Evolutionary conservation across 2,797 vertebrate species (phyloP).

Genomic region (Halcyon leucocephala): DNA sequence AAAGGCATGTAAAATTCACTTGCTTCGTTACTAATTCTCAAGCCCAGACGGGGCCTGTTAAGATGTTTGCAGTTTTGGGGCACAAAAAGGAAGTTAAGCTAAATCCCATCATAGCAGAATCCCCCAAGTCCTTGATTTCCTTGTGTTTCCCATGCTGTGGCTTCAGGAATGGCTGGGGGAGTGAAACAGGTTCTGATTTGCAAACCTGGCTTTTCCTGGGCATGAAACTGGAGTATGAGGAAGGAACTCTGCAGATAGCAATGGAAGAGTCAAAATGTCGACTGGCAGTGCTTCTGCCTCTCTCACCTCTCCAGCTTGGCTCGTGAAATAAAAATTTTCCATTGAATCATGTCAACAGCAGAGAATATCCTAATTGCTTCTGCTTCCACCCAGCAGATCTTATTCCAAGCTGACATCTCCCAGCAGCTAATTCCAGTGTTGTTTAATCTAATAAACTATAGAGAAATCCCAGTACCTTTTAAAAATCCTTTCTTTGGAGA

Average conservation of each 20-base stretch:
- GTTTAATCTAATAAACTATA: conserved; percentile 50
- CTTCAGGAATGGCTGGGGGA: neutral
- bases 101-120: neutral
- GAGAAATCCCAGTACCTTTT: conserved; percentile 42
- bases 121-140: fast-evolving
- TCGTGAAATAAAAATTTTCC: neutral
- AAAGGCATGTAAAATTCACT: neutral
- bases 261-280: fast-evolving
- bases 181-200: neutral
- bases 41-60: neutral
- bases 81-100: neutral
- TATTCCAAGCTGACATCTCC: neutral
- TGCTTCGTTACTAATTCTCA: neutral
- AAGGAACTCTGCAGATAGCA: neutral
- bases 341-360: neutral
- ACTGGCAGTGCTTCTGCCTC: neutral
- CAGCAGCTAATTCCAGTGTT: conserved; percentile 33
- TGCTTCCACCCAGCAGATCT: conserved; percentile 4
- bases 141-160: neutral
- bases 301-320: neutral
- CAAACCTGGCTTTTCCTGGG: neutral
- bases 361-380: neutral
- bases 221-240: neutral
- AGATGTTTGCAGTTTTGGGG: neutral
- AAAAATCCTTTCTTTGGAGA: conserved; percentile 49